Conservation (phyloP, 30 jellyfish, hydroid and myxozoan species). For the Pseudorhiza aurosa region DNA sequence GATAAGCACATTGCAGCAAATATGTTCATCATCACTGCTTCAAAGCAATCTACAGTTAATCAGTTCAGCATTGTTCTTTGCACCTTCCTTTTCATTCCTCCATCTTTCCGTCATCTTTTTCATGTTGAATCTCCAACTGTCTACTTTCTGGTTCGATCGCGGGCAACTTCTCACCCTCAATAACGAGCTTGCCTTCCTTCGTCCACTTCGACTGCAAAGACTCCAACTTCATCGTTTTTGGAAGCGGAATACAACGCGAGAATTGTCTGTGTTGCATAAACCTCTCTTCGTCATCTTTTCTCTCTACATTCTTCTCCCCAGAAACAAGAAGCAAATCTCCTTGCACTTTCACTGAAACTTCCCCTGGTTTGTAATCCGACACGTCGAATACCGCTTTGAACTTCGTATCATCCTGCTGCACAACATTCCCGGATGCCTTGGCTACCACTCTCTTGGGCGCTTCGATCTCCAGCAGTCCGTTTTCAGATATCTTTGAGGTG, state of each 20-base stretch:
- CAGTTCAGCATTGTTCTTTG: too few species aligned
- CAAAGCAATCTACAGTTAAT: too few species aligned
- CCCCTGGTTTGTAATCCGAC: constrained; percentile 66
- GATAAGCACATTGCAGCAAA: too few species aligned
- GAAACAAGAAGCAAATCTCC: constrained; percentile 33
- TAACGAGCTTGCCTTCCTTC: constrained; percentile 43
- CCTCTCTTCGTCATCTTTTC: constrained; percentile 29
- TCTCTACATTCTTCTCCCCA: constrained; percentile 54
- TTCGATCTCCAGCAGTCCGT: constrained; percentile 62
- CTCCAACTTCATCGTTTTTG: constrained; percentile 42
- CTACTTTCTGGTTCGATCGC: constrained; percentile 41
- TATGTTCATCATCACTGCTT: too few species aligned
- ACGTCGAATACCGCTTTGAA: constrained; percentile 50
- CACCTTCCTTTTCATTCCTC: constrained; percentile 1
- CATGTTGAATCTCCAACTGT: constrained; percentile 27
- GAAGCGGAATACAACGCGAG: constrained; percentile 36
- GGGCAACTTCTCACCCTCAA: constrained; percentile 66
- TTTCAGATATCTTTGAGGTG: constrained; percentile 50
- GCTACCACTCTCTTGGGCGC: constrained; percentile 21
- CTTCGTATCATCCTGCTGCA: constrained; percentile 17
- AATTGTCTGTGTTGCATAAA: constrained; percentile 60
- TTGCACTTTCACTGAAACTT: constrained; percentile 63
- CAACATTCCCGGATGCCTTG: not conserved
- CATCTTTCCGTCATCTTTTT: not conserved
- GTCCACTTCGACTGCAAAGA: constrained; percentile 40